Base-by-base conservation (phyloP, 1,140 invertebrate genomes). In the Pseudomyrmex flavicornis region DNA sequence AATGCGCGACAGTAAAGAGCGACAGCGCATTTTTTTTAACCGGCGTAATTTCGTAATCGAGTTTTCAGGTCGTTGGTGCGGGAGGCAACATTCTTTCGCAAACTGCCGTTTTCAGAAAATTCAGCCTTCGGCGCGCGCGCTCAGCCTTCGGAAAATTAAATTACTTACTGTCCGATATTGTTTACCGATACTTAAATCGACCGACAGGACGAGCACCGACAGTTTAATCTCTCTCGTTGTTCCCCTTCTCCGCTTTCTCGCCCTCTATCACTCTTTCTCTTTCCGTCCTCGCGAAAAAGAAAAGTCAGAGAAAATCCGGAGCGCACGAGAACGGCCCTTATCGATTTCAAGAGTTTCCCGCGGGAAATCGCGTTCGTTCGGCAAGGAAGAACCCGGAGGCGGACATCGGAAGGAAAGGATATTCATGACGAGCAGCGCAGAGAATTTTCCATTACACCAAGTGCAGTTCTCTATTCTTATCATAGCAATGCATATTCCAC, bases 371-470 rank as follows among this genome's bases (percentile, higher is more conserved):
- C 46, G 54, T 58, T 50, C 87, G 62, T 85, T 85, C 68, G 61
- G 44, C 48, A 69, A 77, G 82, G 87, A 88, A 85, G 83, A 73
- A 79, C 66, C 52, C 48, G 85, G 63, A 76, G 72, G 74, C 44
- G 75, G 83, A 59, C 46, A 74, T 65, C 56, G 69, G 75, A 44
- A 22, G 26, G 76, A 44, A 44, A 46, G 68, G 83, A 84, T 87
- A 87, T 85, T 91, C 90, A 86, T 82, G 17, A 58, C 46, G n/a
- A 69, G 66, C 46, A 46, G 17, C 35, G 65, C 10, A 17, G 63
- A 84, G 85, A 91, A 90, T 91, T 92, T 91, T 90, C 91, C 91
- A 91, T 91, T 91, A 91, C 79, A 89, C 63, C 86, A 73, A 89
- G 86, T 88, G 85, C 87, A 84, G 85, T 84, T 52, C 44, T 54